Base-by-base conservation (phyloP, 1,140 invertebrate genomes). In the Hycleus phaleratus region DNA sequence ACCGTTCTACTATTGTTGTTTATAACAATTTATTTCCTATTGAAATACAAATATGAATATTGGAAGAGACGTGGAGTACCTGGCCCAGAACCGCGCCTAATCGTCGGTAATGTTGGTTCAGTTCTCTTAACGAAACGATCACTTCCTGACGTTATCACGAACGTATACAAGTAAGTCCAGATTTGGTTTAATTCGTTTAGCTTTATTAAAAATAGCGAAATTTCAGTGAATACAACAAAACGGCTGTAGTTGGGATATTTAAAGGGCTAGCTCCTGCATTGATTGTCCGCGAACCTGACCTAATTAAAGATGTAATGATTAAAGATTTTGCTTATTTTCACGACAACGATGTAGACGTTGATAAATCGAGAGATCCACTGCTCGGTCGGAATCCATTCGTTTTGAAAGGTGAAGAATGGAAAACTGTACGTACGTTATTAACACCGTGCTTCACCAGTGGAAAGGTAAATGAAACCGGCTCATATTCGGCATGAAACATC, bases 271-370 rank as follows among this genome's bases (percentile, higher is more conserved):
- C 60, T 42, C 75, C 75, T 0, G 39, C 46, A 2, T 45, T 77
- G 2, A 46, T 75, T 3, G 26, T 79, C 1, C 65, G 69, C 44
- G 76, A 79, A 57, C 64, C 72, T 1, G 68, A 78, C 5, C 25
- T 78, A 4, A 68, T 79, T 6, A 74, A 72, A 53, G 58, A 74
- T 10, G 68, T 81, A 43, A 49, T 73, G 2, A 62, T 77, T 1
- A 79, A 78, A 59, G 74, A 75, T 59, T 81, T 79, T 56, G 56
- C 69, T 4, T 43, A 68, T 51, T 77, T 77, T 59, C 62, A 66
- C 7, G 70, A 75, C 55, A 74, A 76, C 54, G 67, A 70, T 18
- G 68, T 72, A 4, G 64, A 65, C 18, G 64, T 72, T 1, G 67
- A 72, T 25, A 64, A 70, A 44, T 59, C 71, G 40, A 56, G 68